Conservation (phyloP, 23 tunicate species). For the Oikopleura dioica region DNA sequence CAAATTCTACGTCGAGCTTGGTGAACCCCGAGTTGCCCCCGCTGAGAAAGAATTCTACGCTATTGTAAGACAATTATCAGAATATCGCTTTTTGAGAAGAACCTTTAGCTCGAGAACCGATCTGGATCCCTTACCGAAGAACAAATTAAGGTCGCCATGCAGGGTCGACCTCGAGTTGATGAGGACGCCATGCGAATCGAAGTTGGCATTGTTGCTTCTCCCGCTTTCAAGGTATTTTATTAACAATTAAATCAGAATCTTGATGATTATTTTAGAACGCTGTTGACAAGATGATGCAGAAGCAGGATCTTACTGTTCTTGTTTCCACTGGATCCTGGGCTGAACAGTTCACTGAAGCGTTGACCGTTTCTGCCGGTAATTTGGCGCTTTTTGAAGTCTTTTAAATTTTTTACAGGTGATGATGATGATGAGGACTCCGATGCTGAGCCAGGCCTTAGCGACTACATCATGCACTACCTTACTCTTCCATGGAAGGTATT, state of each 20-base stretch:
- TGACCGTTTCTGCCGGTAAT: constrained; percentile 64
- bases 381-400: not conserved
- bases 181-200: not conserved
- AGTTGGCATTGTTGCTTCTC: not conserved
- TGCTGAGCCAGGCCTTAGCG: constrained; percentile 29
- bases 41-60: not conserved
- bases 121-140: not conserved
- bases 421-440: constrained; percentile 27
- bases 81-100: too few species aligned
- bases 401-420: constrained; percentile 14
- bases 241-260: not conserved
- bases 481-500: constrained; percentile 88
- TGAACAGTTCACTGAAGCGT: constrained; percentile 69
- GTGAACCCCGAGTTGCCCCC: constrained; percentile 20
- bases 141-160: not conserved
- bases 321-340: constrained; percentile 88
- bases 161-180: not conserved
- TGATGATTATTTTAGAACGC: constrained; percentile 32
- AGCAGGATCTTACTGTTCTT: constrained; percentile 61
- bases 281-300: constrained; percentile 79
- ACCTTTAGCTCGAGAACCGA: not conserved
- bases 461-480: constrained; percentile 85
- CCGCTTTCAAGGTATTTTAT: not conserved
- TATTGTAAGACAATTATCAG: not conserved
- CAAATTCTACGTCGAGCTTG: constrained; percentile 38